phyloP scores from a whole-genome alignment of 1,140 invertebrate species.

The Danaus plexippus region DNA sequence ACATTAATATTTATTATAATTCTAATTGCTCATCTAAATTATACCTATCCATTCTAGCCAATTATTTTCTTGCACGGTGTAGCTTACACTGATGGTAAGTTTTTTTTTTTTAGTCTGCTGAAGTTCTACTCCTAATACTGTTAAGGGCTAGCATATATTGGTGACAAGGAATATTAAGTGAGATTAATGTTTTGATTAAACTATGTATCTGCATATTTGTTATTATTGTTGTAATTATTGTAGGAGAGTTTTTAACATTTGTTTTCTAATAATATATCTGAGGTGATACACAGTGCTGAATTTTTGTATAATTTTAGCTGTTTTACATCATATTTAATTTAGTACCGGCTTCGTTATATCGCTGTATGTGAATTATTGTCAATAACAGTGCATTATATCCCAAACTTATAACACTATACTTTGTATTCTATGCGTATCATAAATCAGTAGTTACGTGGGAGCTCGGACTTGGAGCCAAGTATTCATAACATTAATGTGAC shows the following conservation, averaged over 20 bases:
- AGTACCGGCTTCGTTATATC: conserved; percentile 50
- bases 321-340: conserved; percentile 37
- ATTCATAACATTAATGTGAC: conserved; percentile 48
- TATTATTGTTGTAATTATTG: conserved; percentile 66
- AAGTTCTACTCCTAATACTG: not conserved
- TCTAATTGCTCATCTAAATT: conserved; percentile 65
- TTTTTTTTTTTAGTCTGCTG: too few species aligned
- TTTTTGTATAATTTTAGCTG: conserved; percentile 44
- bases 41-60: conserved; percentile 54
- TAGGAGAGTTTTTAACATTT: conserved; percentile 68
- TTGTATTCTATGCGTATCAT: not conserved
- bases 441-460: not conserved
- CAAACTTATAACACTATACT: not conserved
- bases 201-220: conserved; percentile 57
- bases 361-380: conserved; percentile 7
- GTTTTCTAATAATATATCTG: conserved; percentile 52
- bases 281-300: conserved; percentile 55
- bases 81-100: conserved; percentile 2
- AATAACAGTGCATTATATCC: not conserved
- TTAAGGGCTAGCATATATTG: conserved; percentile 40
- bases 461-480: conserved; percentile 38
- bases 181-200: conserved; percentile 65
- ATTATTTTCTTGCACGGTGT: conserved; percentile 28
- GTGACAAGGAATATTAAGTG: conserved; percentile 59
- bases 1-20: conserved; percentile 48